Evolutionary conservation across 2,797 vertebrate genomes (phyloP).

Genomic region (Enteromius viviparus): DNA sequence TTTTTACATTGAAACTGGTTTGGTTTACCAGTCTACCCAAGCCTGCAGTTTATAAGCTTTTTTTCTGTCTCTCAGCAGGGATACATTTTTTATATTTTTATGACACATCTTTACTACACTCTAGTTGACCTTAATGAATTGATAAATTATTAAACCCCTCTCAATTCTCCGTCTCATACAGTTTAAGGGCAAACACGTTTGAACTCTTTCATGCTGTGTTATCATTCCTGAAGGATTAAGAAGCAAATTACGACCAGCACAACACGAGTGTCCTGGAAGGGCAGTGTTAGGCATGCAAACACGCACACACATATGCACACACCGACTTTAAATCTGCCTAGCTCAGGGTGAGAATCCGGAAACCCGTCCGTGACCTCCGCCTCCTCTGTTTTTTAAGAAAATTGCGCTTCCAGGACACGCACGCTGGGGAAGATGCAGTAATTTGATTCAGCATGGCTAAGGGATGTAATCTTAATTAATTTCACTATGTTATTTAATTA

Average conservation of each 20-base stretch:
- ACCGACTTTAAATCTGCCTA: slow-evolving; percentile 26
- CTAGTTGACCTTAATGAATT: slow-evolving; percentile 28
- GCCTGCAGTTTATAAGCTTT: neutral
- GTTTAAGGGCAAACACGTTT: slow-evolving; percentile 27
- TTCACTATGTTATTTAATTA: slow-evolving; percentile 77
- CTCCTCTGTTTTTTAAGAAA: slow-evolving; percentile 55
- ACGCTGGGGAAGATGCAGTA: slow-evolving; percentile 66
- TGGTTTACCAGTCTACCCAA: neutral
- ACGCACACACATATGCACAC: slow-evolving; percentile 8
- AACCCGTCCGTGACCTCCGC: slow-evolving; percentile 60
- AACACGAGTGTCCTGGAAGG: slow-evolving; percentile 51
- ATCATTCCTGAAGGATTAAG: slow-evolving; percentile 56
- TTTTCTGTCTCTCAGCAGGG: neutral
- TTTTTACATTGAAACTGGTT: neutral
- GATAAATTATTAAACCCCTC: slow-evolving; percentile 22
- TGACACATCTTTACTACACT: slow-evolving; percentile 19
- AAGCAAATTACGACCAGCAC: slow-evolving; percentile 53
- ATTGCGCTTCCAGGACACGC: slow-evolving; percentile 65
- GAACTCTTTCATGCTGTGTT: slow-evolving; percentile 43
- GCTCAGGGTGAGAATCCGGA: slow-evolving; percentile 54
- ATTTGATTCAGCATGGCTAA: slow-evolving; percentile 68
- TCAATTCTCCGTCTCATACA: slow-evolving; percentile 16
- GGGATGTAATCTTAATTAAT: slow-evolving; percentile 76
- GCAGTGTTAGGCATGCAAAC: slow-evolving; percentile 8
- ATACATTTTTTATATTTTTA: neutral